Evolutionary conservation across 1,140 invertebrate genomes (phyloP).

Genomic region (Aphaenogaster floridana): DNA sequence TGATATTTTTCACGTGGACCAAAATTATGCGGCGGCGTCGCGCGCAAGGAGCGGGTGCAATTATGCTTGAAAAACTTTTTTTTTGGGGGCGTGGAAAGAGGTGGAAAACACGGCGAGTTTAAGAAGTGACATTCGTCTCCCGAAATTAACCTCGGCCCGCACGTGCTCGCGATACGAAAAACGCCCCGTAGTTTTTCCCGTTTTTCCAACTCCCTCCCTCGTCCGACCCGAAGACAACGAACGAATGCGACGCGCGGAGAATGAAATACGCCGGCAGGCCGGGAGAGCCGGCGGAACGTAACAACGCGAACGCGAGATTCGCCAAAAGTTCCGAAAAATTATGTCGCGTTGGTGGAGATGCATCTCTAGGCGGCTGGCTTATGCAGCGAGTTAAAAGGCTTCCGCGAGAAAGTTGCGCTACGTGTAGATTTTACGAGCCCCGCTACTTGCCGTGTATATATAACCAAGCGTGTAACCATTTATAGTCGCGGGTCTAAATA

Average conservation of each 20-base stretch:
- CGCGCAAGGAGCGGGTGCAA: constrained; percentile 64
- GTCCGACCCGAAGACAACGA: constrained; percentile 53
- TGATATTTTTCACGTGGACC: constrained; percentile 67
- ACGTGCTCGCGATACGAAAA: constrained; percentile 77
- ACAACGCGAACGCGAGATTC: constrained; percentile 64
- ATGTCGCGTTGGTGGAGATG: constrained; percentile 65
- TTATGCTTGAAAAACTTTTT: constrained; percentile 77
- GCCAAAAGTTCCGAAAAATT: constrained; percentile 72
- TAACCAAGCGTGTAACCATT: neutral
- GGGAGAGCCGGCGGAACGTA: neutral
- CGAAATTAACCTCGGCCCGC: constrained; percentile 76
- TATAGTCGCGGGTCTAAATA: constrained; percentile 8
- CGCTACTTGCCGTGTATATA: neutral
- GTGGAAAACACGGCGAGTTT: constrained; percentile 69
- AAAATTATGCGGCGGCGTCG: constrained; percentile 66
- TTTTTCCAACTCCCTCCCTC: neutral
- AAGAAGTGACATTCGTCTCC: constrained; percentile 79
- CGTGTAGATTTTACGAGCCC: constrained; percentile 38
- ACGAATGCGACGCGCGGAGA: constrained; percentile 65
- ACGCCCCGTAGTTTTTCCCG: constrained; percentile 49
- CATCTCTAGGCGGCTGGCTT: constrained; percentile 59
- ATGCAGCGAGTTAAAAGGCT: constrained; percentile 66
- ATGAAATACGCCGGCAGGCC: constrained; percentile 65
- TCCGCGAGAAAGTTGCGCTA: constrained; percentile 47
- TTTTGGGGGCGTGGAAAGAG: constrained; percentile 12